phyloP scores from a whole-genome alignment of 2,797 vertebrate genomes.

The Microctenopoma steveboyesi region DNA sequence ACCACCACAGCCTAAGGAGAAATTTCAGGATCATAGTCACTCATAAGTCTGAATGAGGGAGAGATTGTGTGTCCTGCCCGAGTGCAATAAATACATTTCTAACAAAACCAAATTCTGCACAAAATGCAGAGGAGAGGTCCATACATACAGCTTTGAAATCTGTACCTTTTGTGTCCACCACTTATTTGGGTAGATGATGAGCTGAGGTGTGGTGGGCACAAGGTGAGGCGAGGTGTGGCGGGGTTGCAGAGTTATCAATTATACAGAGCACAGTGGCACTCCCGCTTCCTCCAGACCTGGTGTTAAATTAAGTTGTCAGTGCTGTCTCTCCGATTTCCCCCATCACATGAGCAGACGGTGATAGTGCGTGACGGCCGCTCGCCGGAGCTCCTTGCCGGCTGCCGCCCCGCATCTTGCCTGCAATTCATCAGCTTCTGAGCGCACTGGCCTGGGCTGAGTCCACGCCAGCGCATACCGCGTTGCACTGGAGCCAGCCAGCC shows the following conservation, averaged over 20 bases:
- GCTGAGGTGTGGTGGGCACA: constrained; percentile 46
- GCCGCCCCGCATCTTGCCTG: constrained; percentile 87
- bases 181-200: constrained; percentile 46
- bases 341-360: constrained; percentile 83
- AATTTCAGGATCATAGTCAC: constrained; percentile 40
- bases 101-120: neutral
- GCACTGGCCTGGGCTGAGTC: constrained; percentile 69
- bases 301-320: constrained; percentile 90
- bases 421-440: constrained; percentile 86
- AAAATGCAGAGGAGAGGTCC: neutral
- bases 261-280: constrained; percentile 83
- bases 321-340: constrained; percentile 83
- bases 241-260: constrained; percentile 84
- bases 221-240: constrained; percentile 64
- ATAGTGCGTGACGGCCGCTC: constrained; percentile 87
- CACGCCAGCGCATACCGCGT: constrained; percentile 74
- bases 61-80: constrained; percentile 17
- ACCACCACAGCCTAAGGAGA: constrained; percentile 45
- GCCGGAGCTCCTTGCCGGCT: constrained; percentile 84
- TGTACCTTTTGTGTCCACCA: constrained; percentile 43
- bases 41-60: constrained; percentile 33
- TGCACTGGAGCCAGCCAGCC: constrained; percentile 74
- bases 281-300: constrained; percentile 83
- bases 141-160: constrained; percentile 24
- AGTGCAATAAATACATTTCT: constrained; percentile 9